Base-by-base conservation (phyloP, 2,797 vertebrate genomes). In the Rhabdophis nuchalis region DNA sequence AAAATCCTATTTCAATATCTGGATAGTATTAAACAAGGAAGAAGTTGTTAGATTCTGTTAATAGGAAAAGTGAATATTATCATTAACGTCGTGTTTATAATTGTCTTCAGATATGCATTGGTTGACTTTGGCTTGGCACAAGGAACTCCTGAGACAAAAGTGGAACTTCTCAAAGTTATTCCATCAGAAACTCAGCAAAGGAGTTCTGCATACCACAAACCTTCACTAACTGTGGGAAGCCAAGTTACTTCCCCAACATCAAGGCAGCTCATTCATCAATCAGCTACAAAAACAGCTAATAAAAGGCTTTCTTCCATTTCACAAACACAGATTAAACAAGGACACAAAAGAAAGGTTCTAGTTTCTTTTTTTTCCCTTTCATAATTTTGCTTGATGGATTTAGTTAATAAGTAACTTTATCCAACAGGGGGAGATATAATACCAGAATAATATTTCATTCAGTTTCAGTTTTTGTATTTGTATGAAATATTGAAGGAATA, bases 81-180 rank as follows among this genome's bases (percentile, higher is more conserved):
- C 36, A 6, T 88, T 85, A 23, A 85, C 46, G 20, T 8, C 68
- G 4, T 88, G 16, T 89, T 91, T 92, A 87, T 94, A 82, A 95
- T 95, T 96, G 32, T 96, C 92, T 96, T 89, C 95, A 99, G 99
- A 97, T 99, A 98, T 56, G 98, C 99, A 0, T 97, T 99, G 92
- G 99, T 99, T 96, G 99, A 99, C 97, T 99, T 99, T 77, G 99
- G 99, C 95, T 98, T 99, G 96, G 99, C 99, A 82, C 99, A 99
- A 97, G 99, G 99, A 95, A 99, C 98, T 14, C 96, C 97, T 8
- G 98, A 99, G 96, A 99, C 99, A 0, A 98, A 98, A 97, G 98
- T 99, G 64, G 98, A 99, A 89, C 97, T 99, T 87, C 98, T 99
- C 92, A 99, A 98, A 98, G 98, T 98, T 95, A 97, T 98, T 93